A percentile compares a stretch with the other conserved stretches of the same genome.
These are phyloP conservation scores for Chloroclysta siterata DNA, from an alignment of 2,888 invertebrate species.

Conservation along the genomic window DNA sequence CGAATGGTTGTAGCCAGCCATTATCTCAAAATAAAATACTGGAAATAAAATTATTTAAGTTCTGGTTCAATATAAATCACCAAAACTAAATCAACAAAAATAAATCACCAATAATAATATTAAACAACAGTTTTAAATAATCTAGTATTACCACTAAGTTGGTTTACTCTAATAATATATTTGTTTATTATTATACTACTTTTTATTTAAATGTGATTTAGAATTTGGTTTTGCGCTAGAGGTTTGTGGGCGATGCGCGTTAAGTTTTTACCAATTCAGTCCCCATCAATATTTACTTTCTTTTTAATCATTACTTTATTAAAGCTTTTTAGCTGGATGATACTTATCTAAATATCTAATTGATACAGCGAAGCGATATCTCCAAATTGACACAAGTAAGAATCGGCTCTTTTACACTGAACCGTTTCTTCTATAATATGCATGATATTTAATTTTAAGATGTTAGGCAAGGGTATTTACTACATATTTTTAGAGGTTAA, in stretches of 20 bases:
- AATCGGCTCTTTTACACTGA: neutral
- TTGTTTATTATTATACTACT: constrained; percentile 55
- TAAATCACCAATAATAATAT: neutral
- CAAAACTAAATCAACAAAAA: too few relatives aligned
- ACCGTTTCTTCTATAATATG: too few relatives aligned
- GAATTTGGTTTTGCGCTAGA: constrained; percentile 78
- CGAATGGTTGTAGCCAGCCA: too few relatives aligned
- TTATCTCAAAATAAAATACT: too few relatives aligned
- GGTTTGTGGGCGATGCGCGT: constrained; percentile 59
- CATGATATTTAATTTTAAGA: too few relatives aligned
- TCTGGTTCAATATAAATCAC: neutral
- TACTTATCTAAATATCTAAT: constrained; percentile 1
- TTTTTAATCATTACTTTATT: neutral
- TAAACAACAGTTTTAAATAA: constrained; percentile 4
- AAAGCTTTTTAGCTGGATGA: constrained; percentile 10
- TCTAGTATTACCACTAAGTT: constrained; percentile 45
- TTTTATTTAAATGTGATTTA: constrained; percentile 78
- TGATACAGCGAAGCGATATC: constrained; percentile 1
- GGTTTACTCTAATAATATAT: constrained; percentile 63
- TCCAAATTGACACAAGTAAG: neutral
- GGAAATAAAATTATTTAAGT: neutral
- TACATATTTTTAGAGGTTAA: too few relatives aligned
- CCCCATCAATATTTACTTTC: neutral
- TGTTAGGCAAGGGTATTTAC: too few relatives aligned
- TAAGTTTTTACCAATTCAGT: constrained; percentile 16